Evolutionary conservation across 2,113 vertebrate genomes (phyloP).

Genomic region (Takifugu bimaculatus): DNA sequence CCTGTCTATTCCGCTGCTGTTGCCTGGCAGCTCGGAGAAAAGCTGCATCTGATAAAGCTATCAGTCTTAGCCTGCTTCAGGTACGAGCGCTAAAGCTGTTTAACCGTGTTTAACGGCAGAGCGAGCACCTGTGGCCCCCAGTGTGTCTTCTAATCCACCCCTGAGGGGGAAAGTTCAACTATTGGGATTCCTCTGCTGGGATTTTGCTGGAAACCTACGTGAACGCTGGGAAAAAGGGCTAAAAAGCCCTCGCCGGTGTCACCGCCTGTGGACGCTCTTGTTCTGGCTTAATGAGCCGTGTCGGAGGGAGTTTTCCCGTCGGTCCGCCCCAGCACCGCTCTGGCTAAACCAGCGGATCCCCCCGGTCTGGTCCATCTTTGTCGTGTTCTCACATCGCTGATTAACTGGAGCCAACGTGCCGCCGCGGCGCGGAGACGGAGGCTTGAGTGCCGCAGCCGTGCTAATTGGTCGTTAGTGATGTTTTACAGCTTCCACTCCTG

Average conservation of each 20-base stretch:
- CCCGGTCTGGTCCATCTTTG: conserved; percentile 43
- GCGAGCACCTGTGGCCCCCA: no score
- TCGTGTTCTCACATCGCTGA: conserved; percentile 42
- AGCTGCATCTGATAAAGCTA: neutral
- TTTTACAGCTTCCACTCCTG: conserved; percentile 3
- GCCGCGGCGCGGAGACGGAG: neutral
- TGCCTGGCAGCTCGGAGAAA: conserved; percentile 31
- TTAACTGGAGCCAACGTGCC: conserved; percentile 48
- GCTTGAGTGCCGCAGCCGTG: neutral
- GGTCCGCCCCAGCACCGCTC: conserved; percentile 37
- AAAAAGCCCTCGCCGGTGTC: conserved; percentile 27
- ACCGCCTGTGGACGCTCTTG: conserved; percentile 39
- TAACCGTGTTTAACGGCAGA: no score
- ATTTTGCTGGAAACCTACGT: conserved; percentile 10
- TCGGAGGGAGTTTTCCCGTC: no score
- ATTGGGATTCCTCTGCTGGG: neutral
- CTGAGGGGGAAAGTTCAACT: no score
- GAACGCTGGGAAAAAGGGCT: conserved; percentile 12
- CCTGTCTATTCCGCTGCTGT: conserved; percentile 26
- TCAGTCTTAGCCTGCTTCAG: neutral
- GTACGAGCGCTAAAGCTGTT: neutral
- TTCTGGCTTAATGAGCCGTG: conserved; percentile 26
- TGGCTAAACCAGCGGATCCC: conserved; percentile 13
- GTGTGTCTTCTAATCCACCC: no score
- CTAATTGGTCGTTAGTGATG: conserved; percentile 33